phyloP scores from a whole-genome alignment of 2,797 vertebrate species.

The Mus spretus region DNA sequence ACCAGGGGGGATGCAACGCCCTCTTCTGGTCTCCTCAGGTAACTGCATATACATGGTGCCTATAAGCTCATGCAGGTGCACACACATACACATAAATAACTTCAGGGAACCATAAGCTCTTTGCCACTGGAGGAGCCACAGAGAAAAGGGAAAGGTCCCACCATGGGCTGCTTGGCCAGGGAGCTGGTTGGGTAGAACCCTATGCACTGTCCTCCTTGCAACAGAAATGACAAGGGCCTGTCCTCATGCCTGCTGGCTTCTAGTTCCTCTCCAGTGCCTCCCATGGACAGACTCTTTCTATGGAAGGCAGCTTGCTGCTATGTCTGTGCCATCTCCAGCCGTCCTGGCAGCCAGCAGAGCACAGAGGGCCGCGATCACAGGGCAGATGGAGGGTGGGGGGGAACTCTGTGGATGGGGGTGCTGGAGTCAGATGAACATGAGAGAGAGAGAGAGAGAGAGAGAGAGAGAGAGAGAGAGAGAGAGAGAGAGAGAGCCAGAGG shows the following conservation, averaged over 20 bases:
- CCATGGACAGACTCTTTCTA: not conserved
- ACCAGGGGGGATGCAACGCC: not conserved
- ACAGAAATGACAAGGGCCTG: not conserved
- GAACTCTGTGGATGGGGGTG: not conserved
- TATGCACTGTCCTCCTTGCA: not conserved
- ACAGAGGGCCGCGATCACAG: not conserved
- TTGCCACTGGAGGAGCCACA: not conserved
- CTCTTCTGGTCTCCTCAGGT: not conserved
- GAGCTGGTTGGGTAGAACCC: not conserved
- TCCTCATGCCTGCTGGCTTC: not conserved
- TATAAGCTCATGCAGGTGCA: not conserved
- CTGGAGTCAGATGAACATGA: not conserved
- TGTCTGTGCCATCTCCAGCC: not conserved
- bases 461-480: no score
- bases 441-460: no score
- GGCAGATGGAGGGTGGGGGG: not conserved
- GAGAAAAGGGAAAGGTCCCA: not conserved
- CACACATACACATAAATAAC: not conserved
- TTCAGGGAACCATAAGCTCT: not conserved
- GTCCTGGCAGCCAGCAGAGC: not conserved
- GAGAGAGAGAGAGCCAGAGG: no score
- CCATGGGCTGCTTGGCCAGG: not conserved
- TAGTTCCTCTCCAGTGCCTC: not conserved
- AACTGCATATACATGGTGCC: not conserved
- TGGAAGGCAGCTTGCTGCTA: not conserved